Evolutionary conservation across 2,113 vertebrate genomes (phyloP), one percentile per base, ranked within the genome.

Genomic region (Brienomyrus brachyistius): DNA sequence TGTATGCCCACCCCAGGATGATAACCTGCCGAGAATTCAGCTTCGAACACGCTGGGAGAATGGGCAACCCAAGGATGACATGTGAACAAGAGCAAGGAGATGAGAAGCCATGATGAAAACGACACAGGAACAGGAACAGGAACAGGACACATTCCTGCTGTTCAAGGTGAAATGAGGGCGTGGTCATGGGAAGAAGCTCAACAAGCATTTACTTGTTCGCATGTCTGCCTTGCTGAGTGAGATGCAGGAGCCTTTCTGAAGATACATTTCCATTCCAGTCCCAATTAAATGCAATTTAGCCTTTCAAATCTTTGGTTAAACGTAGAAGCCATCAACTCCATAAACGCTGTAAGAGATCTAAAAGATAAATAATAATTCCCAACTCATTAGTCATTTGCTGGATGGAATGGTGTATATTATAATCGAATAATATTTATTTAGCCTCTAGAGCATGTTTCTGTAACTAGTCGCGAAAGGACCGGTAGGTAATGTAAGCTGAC

Each of bases 341-440:
- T 80, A 43, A 43, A 80, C 19, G 11, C 11, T 80, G 74, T 19
- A 80, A 43, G 74, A 40, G 74, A 80, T 43, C 13, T 35, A 80
- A 19, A 43, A 19, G 11, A 80, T 80, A 80, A 80, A 80, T 80
- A 43, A 80, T 6, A 80, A 80, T 80, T 31, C 10, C 31, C 74
- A 43, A n/a, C 15, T 80, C 11, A 80, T 43, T 80, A 80, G 35
- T 80, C 74, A 35, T 80, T 80, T 80, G 31, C 74, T 43, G 74
- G 74, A 6, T 43, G 35, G 35, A 43, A 43, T 80, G 74, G 74
- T 8, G 15, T 43, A 7, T 80, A 43, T 43, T 40, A 8, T 40
- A 43, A 80, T 80, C 74, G 43, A 80, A 80, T 80, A 40, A 40
- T 80, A 80, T 80, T 80, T 80, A 43, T 80, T 80, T 80, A 80